These are phyloP conservation scores for Trachelus tabidus DNA, from an alignment of 2,888 invertebrate genomes.

Conservation along the genomic window DNA sequence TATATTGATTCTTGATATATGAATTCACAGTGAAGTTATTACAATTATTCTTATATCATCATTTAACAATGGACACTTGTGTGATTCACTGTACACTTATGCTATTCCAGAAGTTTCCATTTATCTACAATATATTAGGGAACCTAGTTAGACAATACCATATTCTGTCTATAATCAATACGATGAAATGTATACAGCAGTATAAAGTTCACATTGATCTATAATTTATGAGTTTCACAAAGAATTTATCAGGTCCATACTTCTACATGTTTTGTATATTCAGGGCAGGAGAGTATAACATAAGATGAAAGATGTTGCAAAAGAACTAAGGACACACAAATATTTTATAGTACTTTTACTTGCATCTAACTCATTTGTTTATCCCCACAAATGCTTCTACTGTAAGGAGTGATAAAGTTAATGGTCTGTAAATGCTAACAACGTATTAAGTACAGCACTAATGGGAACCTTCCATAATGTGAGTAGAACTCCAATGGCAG, in stretches of 20 bases:
- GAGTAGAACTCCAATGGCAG: no score
- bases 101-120: not conserved
- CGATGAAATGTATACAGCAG: not conserved
- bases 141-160: not conserved
- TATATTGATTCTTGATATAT: not conserved
- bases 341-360: not conserved
- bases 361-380: not conserved
- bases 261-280: not conserved
- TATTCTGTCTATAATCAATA: not conserved
- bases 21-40: not conserved
- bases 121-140: not conserved
- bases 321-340: not conserved
- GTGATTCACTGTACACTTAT: not conserved
- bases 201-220: not conserved
- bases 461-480: no score
- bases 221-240: not conserved
- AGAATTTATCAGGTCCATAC: not conserved
- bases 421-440: not conserved
- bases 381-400: not conserved
- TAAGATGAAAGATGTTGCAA: not conserved
- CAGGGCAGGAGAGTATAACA: not conserved
- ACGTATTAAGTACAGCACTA: no score
- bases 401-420: not conserved
- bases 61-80: not conserved
- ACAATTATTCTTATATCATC: not conserved